Base-by-base conservation (phyloP, 1,140 invertebrate species). In the Dreissena polymorpha region DNA sequence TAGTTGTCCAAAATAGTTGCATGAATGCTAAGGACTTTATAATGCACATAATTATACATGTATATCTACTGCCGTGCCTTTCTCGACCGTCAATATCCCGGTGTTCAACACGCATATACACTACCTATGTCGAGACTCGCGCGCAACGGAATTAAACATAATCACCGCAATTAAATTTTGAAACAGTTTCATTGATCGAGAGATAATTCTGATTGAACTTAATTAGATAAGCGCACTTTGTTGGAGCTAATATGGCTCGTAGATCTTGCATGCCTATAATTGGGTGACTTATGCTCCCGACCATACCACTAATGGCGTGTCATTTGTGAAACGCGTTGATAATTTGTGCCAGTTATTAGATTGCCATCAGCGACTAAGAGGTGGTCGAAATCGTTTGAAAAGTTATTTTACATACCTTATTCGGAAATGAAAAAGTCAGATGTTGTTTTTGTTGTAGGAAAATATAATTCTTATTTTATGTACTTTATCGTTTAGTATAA, bases 191-290 rank as follows among this genome's bases (percentile, higher is more conserved):
- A 21, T 18, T 10, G 27, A 75, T 49, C 49, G 21, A 49, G 13
- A 13, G 29, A 49, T 75, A n/a, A 49, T n/a, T 50, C 27, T n/a
- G 64, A 75, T 75, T 39, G 63, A 50, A 27, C 25, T 63, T 64
- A 39, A 29, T 75, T 63, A 39, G 63, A 75, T 75, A 63, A 75
- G 21, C 50, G 55, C 60, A 21, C 55, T 63, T 63, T 75, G 57
- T 63, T 50, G 39, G 25, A 75, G 21, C 60, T 63, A 16, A 63
- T 21, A 25, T 75, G 50, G 27, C 29, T 75, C 64, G 55, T 64
- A 23, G 23, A 23, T 18, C 10, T 75, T 64, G 73, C 73, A 75
- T 75, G 73, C 63, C 64, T 18, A 5, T 64, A 75, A 75, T 75
- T 75, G 73, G 55, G 14, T 21, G 21, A 49, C 60, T 51, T 51